Evolutionary conservation across 1,140 invertebrate genomes (phyloP), one percentile per base, ranked within the genome.

Genomic region (Platorchestia sp.): DNA sequence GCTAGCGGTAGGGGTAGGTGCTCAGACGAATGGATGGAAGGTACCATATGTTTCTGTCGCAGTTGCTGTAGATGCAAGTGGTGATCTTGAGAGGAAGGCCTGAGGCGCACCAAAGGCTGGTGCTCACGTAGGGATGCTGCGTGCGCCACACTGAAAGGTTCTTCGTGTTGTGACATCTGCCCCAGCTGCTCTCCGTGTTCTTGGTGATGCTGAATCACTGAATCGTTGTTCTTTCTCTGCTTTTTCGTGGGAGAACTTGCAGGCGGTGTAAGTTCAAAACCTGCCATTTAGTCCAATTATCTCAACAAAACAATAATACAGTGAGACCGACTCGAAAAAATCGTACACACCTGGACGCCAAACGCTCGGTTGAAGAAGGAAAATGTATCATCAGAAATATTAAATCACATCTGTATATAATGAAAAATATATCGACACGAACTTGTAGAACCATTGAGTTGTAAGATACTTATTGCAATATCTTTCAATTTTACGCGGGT

Each of bases 231-330:
- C 22, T 93, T 93, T 47, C 45, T 93, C 45, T 47, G 7, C 3
- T 45, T 42, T 45, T 45, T 93, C 91, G 91, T 19, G 42, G 89
- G 89, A 93, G 91, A 93, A 45, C 40, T 93, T 45, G 44, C 91
- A 47, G 91, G 36, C 40, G 91, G 10, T 10, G 91, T 16, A 45
- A 45, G 45, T 40, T 44, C 45, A 45, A 93, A 93, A 47, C 91
- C 91, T 93, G 91, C 16, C 43, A 89, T 89, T 89, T 44, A 89
- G 87, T 3, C 7, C 14, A 42, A 89, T 89, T 44, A 44, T 44
- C n/a, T 89, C 87, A 89, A 45, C 95, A 95, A 95, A 95, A 95
- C 47, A 41, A 45, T 41, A 95, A 19, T 16, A 86, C 43, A 45
- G 7, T 42, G 41, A 86, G 86, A 95, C 45, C 41, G 42, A 86